Base-by-base conservation (phyloP, 2,888 invertebrate genomes). In the Rhagonycha lutea region DNA sequence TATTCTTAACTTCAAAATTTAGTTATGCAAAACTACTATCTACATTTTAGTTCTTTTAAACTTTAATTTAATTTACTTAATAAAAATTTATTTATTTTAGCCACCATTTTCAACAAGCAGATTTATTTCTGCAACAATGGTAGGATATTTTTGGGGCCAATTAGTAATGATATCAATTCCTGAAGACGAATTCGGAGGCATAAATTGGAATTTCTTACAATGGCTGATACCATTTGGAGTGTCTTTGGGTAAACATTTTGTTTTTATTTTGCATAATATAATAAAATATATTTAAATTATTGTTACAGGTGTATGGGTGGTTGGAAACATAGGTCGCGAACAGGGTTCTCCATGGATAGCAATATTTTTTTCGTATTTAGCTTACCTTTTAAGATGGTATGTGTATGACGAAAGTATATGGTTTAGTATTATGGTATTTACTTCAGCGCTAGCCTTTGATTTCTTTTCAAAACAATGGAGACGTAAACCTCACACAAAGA, bases 261-360 rank as follows among this genome's bases (percentile, higher is more conserved):
- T 63, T 61, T 28, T 4, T 63, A 62, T 32, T 14, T 70, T 70
- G 1, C 23, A 24, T 60, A 0, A 26, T 18, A 7, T 14, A 62
- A 10, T 11, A 70, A n/a, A 32, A 1, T 72, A 4, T 65, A 32
- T 62, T 65, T 65, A 2, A 8, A 65, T 23, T 67, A 65, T 23
- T 67, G 80, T 84, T 87, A 18, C 86, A 96, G 98, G 97, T 82
- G 95, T 97, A 0, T 95, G 96, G 94, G 90, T 93, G 0, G 95
- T 97, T 9, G 97, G 97, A 26, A 98, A 98, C 84, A 94, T 98
- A 79, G 98, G 98, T 0, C 91, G 94, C 2, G 94, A 97, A 85
- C 89, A 91, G 82, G 97, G 97, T 1, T 88, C 90, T 0, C 89
- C 96, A 3, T 92, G 92, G 89, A 90, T 92, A 85, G 91, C 95